A percentile compares a stretch with the other conserved stretches of the same genome.
These are phyloP conservation scores for Cariama cristata DNA, from an alignment of 2,113 vertebrate genomes.

Conservation along the genomic window DNA sequence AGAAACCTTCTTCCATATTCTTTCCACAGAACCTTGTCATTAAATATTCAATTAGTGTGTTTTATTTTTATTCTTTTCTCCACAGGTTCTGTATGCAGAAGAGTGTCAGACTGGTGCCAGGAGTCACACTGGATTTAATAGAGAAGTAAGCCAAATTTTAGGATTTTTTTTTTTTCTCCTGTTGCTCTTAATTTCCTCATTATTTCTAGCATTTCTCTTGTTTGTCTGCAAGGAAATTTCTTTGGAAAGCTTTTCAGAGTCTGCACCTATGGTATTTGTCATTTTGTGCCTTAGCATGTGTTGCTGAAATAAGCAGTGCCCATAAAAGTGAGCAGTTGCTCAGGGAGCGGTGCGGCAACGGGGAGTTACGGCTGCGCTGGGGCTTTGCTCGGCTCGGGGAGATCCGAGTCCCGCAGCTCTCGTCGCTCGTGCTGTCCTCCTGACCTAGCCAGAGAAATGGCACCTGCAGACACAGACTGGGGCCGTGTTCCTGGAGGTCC, in stretches of 20 bases:
- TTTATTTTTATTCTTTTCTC: slow-evolving; percentile 32
- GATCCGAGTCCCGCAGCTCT: background rate
- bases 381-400: rapidly evolving
- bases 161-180: background rate
- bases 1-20: background rate
- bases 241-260: background rate
- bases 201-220: background rate
- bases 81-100: slow-evolving; percentile 99
- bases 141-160: slow-evolving; percentile 89
- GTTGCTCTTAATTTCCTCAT: background rate
- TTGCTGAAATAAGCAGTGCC: background rate
- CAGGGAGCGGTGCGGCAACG: rapidly evolving
- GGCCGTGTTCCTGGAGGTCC: background rate
- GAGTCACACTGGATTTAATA: slow-evolving; percentile 97
- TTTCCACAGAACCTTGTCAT: background rate
- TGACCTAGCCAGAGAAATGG: rapidly evolving
- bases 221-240: background rate
- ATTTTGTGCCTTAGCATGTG: rapidly evolving
- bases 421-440: rapidly evolving
- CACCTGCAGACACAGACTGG: rapidly evolving
- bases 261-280: background rate
- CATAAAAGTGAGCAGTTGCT: rapidly evolving
- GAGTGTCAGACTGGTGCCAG: slow-evolving; percentile 95
- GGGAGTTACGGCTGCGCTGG: background rate
- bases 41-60: background rate